phyloP scores from a whole-genome alignment of 2,113 vertebrate genomes.

The Phrynosoma blainvillii region DNA sequence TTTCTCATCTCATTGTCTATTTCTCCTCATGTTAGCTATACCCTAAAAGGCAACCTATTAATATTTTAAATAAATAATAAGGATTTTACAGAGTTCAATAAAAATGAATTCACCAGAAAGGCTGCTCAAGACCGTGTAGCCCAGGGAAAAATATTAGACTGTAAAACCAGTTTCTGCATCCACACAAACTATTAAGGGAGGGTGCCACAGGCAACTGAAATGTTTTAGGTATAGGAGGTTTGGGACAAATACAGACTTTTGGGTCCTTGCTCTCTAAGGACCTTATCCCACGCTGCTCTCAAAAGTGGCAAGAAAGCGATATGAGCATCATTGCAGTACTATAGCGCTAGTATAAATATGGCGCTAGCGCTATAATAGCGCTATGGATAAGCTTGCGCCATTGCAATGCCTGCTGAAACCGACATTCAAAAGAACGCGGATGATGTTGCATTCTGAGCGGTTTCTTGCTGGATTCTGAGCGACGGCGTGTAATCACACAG shows the following conservation, averaged over 20 bases:
- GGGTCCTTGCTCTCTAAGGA: background rate
- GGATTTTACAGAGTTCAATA: background rate
- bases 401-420: too few species aligned
- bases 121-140: background rate
- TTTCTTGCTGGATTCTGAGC: too few species aligned
- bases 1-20: background rate
- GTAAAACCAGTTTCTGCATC: background rate
- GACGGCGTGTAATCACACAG: too few species aligned
- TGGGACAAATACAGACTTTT: background rate
- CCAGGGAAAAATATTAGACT: background rate
- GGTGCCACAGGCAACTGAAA: background rate
- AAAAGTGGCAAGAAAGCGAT: too few species aligned
- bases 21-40: background rate
- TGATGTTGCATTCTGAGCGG: too few species aligned
- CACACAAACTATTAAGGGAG: background rate
- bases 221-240: background rate
- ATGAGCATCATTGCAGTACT: too few species aligned
- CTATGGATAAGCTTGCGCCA: too few species aligned
- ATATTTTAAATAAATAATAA: slow-evolving; percentile 1
- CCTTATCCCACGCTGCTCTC: too few species aligned
- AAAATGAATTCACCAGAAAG: background rate
- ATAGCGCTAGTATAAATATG: too few species aligned
- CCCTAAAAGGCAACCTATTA: background rate
- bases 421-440: too few species aligned
- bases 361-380: too few species aligned